Base-by-base conservation (phyloP, 2,797 vertebrate species). In the Thamnophis elegans region DNA sequence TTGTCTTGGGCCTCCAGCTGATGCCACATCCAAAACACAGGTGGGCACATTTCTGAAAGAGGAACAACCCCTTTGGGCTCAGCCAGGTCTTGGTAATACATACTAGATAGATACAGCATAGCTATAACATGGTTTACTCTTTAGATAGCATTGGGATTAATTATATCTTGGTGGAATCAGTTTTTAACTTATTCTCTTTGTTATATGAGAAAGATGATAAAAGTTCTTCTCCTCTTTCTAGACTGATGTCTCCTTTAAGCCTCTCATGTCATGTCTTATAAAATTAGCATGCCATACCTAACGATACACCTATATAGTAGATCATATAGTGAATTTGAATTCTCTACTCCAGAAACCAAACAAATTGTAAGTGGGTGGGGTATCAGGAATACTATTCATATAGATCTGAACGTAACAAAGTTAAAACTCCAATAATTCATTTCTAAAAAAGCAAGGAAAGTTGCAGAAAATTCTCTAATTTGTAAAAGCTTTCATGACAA, bases 401-500 rank as follows among this genome's bases (percentile, higher is more conserved):
- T 82, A 42, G 36, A 82, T 47, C 20, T 25, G 36, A 82, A 82
- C 20, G 0, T 47, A 58, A 36, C 53, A 78, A 55, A 26, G 62
- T 53, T 60, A 86, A 62, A 14, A 58, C 36, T 36, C 4, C 6
- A 55, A 32, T 25, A 14, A 59, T 59, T 47, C 54, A 47, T 89
- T 89, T 82, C 28, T 10, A 59, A 55, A 82, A 87, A 90, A 18
- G 18, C 12, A 32, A 12, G 1, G 5, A 11, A 20, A 1, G 20
- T 58, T 90, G 25, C 87, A 85, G 28, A 89, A 85, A 88, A 93
- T 9, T 32, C 47, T 62, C 12, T 25, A n/a, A 87, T 88, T 85
- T 62, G 8, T 42, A 56, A 87, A 87, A 47, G 28, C 25, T 54
- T 91, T n/a, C 86, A 65, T 93, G 47, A 51, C 87, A 93, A 91